Evolutionary conservation across 2,797 vertebrate species (phyloP).

Genomic region (Galaxias olidus): DNA sequence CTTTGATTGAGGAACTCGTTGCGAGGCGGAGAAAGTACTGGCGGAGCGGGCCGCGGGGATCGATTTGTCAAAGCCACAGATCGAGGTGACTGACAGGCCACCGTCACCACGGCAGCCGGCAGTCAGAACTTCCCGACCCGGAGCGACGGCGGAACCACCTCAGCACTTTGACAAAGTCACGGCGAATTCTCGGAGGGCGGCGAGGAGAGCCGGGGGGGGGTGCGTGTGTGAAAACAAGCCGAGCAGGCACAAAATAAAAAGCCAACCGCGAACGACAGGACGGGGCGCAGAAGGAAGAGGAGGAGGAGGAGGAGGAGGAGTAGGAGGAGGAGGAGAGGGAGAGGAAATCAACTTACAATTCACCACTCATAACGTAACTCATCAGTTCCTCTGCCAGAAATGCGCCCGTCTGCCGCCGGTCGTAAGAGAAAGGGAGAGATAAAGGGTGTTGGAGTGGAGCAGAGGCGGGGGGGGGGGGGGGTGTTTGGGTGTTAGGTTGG

Average conservation of each 20-base stretch:
- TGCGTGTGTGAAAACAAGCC: slow-evolving; percentile 48
- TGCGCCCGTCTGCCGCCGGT: background rate
- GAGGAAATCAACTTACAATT: background rate
- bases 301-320: slow-evolving; percentile 1
- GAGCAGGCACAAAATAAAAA: slow-evolving; percentile 56
- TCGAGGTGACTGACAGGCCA: slow-evolving; percentile 60
- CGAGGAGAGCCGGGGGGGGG: background rate
- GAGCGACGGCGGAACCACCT: slow-evolving; percentile 47
- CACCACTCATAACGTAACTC: background rate
- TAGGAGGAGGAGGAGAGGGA: background rate
- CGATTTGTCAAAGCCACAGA: slow-evolving; percentile 53
- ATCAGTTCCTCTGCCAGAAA: slow-evolving; percentile 11
- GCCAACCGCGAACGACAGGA: slow-evolving; percentile 50
- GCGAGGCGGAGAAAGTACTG: slow-evolving; percentile 20
- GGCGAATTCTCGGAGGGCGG: slow-evolving; percentile 29
- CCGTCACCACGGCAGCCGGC: slow-evolving; percentile 29
- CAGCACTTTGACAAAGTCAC: slow-evolving; percentile 64
- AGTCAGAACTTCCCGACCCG: slow-evolving; percentile 29
- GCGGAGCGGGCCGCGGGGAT: slow-evolving; percentile 41
- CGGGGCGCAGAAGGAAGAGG: slow-evolving; percentile 18
- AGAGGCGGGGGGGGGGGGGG: slow-evolving; percentile 7
- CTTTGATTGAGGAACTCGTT: background rate
- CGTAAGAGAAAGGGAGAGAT: slow-evolving; percentile 39
- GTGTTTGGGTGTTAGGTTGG: background rate
- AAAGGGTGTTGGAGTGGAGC: slow-evolving; percentile 34